These are phyloP conservation scores for Indri indri DNA, from an alignment of 2,113 vertebrate species.

Conservation along the genomic window DNA sequence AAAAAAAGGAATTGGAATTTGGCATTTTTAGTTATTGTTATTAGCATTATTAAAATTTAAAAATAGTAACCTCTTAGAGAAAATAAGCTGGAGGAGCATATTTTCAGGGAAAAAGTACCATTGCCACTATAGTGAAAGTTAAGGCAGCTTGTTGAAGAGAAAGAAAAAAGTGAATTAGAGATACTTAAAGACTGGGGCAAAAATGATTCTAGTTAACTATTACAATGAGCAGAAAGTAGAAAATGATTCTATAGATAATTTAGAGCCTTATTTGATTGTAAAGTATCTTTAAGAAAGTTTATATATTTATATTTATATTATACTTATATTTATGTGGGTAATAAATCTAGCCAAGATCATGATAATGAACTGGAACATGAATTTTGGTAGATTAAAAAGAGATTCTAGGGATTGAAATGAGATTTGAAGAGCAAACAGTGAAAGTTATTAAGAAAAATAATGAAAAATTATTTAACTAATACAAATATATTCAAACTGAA, in stretches of 20 bases:
- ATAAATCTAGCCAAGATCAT: constrained; percentile 36
- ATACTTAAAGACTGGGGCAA: neutral
- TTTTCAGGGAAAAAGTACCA: neutral
- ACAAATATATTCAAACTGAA: constrained; percentile 44
- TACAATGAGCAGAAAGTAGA: neutral
- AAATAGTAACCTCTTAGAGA: neutral
- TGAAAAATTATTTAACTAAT: constrained; percentile 48
- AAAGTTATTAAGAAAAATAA: constrained; percentile 54
- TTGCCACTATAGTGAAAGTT: neutral
- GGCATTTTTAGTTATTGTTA: neutral
- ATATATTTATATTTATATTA: neutral
- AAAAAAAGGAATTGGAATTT: neutral
- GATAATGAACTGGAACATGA: constrained; percentile 27
- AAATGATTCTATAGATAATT: constrained; percentile 43
- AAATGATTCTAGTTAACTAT: constrained; percentile 28
- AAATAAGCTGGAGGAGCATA: neutral
- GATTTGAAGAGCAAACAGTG: constrained; percentile 48
- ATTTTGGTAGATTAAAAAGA: constrained; percentile 52
- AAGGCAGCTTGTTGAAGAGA: neutral
- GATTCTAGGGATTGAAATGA: constrained; percentile 21
- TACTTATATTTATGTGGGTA: constrained; percentile 27
- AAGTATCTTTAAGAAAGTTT: constrained; percentile 24
- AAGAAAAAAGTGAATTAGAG: neutral
- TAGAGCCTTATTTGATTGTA: constrained; percentile 35
- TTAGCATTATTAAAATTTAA: neutral